A percentile compares a stretch with the other conserved stretches of the same genome.
phyloP scores from a whole-genome alignment of 2,888 invertebrate species.

The Melanophora roralis region DNA sequence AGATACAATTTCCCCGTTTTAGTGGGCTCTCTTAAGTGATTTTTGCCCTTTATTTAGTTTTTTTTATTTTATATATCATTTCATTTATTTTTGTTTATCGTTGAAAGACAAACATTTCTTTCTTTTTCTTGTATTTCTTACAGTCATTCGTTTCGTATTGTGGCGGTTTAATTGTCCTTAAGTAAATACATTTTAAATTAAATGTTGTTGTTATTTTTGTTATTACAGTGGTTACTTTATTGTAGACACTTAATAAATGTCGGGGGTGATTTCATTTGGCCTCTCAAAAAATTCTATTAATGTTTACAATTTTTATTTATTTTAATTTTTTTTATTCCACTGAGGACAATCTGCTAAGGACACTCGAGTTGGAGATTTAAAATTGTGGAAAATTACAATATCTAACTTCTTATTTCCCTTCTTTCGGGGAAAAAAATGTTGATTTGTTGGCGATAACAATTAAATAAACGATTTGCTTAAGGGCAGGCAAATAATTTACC shows the following conservation, averaged over 20 bases:
- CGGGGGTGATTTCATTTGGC: slow-evolving; percentile 88
- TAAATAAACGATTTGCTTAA: no score
- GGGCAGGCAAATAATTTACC: no score
- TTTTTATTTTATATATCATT: no score
- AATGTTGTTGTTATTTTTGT: slow-evolving; percentile 66
- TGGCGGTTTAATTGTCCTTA: slow-evolving; percentile 59
- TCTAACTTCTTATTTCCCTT: not conserved
- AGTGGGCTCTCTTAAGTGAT: slow-evolving; percentile 30
- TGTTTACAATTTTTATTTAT: not conserved
- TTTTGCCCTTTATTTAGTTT: slow-evolving; percentile 11
- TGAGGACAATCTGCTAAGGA: slow-evolving; percentile 24
- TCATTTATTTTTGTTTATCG: slow-evolving; percentile 24
- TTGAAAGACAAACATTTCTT: slow-evolving; percentile 28
- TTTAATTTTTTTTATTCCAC: slow-evolving; percentile 9
- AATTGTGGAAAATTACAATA: not conserved
- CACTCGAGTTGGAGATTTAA: slow-evolving; percentile 14
- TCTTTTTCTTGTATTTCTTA: not conserved
- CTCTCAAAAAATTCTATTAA: slow-evolving; percentile 47
- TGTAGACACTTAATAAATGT: slow-evolving; percentile 52
- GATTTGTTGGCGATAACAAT: no score
- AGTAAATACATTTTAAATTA: slow-evolving; percentile 62
- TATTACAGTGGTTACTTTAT: slow-evolving; percentile 92
- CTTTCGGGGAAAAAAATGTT: not conserved
- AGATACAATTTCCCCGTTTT: slow-evolving; percentile 50
- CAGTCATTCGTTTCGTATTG: slow-evolving; percentile 49